Percentiles rank a stretch among this genome's conserved stretches.
These are phyloP conservation scores for Dendrophyllia cribrosa DNA, from an alignment of 64 coral and sea anemone genomes.

Conservation along the genomic window DNA sequence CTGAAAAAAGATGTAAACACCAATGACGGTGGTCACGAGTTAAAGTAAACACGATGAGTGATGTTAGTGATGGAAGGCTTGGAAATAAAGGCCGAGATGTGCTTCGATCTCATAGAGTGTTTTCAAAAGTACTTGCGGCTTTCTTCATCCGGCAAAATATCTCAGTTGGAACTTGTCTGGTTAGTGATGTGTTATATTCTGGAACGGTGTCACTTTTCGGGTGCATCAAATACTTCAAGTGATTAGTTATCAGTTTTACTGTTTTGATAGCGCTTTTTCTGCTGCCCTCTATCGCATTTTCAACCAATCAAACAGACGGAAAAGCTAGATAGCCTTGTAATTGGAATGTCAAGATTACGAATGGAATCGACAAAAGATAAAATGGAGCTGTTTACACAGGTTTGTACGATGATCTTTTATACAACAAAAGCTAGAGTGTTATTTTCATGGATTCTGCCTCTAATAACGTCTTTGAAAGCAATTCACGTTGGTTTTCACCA, in stretches of 20 bases:
- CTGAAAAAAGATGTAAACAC: neutral
- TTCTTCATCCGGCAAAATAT: neutral
- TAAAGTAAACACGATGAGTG: neutral
- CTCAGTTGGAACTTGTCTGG: neutral
- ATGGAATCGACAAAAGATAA: neutral
- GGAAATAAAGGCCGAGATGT: neutral
- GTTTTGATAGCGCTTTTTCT: neutral
- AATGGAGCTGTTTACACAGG: neutral
- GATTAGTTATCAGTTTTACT: neutral
- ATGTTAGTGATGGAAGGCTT: neutral
- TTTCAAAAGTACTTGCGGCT: neutral
- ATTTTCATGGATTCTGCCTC: neutral
- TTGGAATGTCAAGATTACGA: neutral
- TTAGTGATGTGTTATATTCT: constrained; percentile 9
- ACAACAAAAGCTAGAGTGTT: neutral
- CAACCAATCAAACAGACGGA: constrained; percentile 18
- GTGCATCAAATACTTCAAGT: neutral
- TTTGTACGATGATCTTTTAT: neutral
- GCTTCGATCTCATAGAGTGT: neutral
- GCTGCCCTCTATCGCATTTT: neutral
- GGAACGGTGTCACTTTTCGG: neutral
- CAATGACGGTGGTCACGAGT: neutral
- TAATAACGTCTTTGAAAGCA: too few relatives aligned
- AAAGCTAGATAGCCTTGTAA: neutral
- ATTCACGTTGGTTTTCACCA: neutral